These are phyloP conservation scores for Nectonema munidae DNA, from an alignment of 2,888 invertebrate genomes.

Conservation along the genomic window DNA sequence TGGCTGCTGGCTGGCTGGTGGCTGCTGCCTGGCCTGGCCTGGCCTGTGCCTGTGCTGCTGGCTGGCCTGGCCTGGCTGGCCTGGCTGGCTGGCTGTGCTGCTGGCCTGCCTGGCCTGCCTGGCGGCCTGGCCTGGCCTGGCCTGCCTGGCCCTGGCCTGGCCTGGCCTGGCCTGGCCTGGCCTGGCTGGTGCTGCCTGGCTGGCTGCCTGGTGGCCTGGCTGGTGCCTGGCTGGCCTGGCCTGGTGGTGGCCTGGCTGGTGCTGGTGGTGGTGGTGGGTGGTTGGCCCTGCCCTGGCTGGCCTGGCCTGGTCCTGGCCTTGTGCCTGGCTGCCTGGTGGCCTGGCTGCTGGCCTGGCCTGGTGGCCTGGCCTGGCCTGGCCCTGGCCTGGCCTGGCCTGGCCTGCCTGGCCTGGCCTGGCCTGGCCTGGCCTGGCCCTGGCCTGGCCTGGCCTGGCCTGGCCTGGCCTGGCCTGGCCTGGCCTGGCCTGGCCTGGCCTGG, in stretches of 20 bases:
- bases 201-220: slow-evolving; percentile 10
- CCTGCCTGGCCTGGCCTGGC: slow-evolving; percentile 14
- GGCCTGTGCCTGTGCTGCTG: too few relatives aligned
- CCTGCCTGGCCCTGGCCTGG: slow-evolving; percentile 10
- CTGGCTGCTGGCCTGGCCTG: slow-evolving; percentile 6
- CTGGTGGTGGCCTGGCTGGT: slow-evolving; percentile 12
- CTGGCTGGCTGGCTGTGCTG: too few relatives aligned
- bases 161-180: slow-evolving; percentile 15
- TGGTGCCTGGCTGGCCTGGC: slow-evolving; percentile 13
- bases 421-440: slow-evolving; percentile 15
- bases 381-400: slow-evolving; percentile 2
- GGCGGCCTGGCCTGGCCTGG: too few relatives aligned
- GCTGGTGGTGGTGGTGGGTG: slow-evolving; percentile 13
- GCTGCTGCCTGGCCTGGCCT: too few relatives aligned
- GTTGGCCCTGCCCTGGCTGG: slow-evolving; percentile 10
- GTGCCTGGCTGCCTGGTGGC: too few relatives aligned
- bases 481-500: slow-evolving; percentile 12
- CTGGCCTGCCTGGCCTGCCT: too few relatives aligned
- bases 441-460: slow-evolving; percentile 10
- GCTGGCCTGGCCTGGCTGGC: slow-evolving; percentile 1
- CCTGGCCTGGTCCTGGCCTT: slow-evolving; percentile 8
- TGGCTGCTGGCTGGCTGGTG: too few relatives aligned
- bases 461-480: slow-evolving; percentile 13
- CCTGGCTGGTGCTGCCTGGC: slow-evolving; percentile 11
- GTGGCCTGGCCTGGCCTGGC: slow-evolving; percentile 15